Base-by-base conservation (phyloP, 2,888 invertebrate genomes). In the Trichogramma evanescens region DNA sequence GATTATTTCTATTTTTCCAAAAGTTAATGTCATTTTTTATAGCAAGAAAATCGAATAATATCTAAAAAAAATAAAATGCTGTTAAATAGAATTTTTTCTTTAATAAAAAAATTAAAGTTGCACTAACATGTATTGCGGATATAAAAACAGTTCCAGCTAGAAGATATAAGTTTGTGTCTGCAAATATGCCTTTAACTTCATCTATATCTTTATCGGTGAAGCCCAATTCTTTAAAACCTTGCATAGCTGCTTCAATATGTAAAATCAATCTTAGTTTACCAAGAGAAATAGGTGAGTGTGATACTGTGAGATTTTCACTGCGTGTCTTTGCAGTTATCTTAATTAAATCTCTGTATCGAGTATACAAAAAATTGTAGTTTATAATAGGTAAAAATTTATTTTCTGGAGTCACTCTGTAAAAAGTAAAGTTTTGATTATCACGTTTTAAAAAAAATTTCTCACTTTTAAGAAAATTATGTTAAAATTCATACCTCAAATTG, bases 21-120 rank as follows among this genome's bases (percentile, higher is more conserved):
- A 97, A 99, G 58, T 86, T 86, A 0, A 99, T 91, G 72, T 99
- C 98, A 77, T 96, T 97, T 82, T 98, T 99, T 76, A 99, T 96
- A 0, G 98, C 95, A 57, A 99, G 81, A 74, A 98, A 94, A 77
- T 99, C 98, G 74, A 99, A 94, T 48, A 98, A 80, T 63, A 98
- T 80, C 94, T 98, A 83, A 10, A 83, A 84, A 26, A 26, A 26
- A 26, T 26, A 26, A 26, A 26, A 26, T 58, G 44, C 4, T 45
- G 40, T 41, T 48, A 44, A 53, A 45, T 50, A 49, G n/a, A 44
- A 51, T 42, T 52, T 26, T 40, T 49, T 52, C 40, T 5, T 41
- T 45, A 3, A 56, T 49, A 7, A 8, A 39, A 5, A 46, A 41
- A 10, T 46, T 56, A 51, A 38, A 10, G 38, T 48, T 48, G n/a